These are phyloP conservation scores for Haemorhous mexicanus DNA, from an alignment of 2,113 vertebrate genomes.

Conservation along the genomic window DNA sequence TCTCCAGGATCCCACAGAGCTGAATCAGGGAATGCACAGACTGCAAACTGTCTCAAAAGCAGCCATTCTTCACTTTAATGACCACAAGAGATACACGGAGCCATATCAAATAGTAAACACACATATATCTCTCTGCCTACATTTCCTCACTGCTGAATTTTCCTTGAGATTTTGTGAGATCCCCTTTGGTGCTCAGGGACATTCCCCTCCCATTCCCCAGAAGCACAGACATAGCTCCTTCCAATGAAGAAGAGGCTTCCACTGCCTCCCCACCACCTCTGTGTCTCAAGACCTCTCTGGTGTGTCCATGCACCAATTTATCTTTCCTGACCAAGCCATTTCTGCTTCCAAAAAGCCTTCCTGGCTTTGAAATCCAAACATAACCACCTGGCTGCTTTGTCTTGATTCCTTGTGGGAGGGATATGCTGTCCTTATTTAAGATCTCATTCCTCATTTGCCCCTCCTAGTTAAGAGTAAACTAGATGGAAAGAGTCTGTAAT, in stretches of 20 bases:
- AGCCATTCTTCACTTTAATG: neutral
- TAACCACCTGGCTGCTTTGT: neutral
- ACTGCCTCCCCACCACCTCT: neutral
- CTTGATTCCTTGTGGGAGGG: neutral
- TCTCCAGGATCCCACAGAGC: neutral
- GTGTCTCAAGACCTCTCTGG: neutral
- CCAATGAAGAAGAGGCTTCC: neutral
- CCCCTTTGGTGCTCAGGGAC: neutral
- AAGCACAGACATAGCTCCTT: neutral
- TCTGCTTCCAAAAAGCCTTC: conserved; percentile 1
- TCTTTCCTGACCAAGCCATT: neutral
- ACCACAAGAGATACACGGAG: neutral
- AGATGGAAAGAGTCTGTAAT: neutral
- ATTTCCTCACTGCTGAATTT: neutral
- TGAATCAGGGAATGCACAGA: neutral
- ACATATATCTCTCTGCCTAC: neutral
- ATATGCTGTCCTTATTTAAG: neutral
- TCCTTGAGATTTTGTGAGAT: neutral
- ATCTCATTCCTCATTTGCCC: neutral
- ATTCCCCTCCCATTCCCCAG: fast-evolving
- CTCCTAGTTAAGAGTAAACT: neutral
- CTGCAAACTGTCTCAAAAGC: neutral
- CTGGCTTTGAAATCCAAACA: conserved; percentile 1
- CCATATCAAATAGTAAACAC: neutral
- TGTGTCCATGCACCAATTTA: neutral